Evolutionary conservation across 2,113 vertebrate genomes (phyloP).

Genomic region (Bothrops jararaca): DNA sequence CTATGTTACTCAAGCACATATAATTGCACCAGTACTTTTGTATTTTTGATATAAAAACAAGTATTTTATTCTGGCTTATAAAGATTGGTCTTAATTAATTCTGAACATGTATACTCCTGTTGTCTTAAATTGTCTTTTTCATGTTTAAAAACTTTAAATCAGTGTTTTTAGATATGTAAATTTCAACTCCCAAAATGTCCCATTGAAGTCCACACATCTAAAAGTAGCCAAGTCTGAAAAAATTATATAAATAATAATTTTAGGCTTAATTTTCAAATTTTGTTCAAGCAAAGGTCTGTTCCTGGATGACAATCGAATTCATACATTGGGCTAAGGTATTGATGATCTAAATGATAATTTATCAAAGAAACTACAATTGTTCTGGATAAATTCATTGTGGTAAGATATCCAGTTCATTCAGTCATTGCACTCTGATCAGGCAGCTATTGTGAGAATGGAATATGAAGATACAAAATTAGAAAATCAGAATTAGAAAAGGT

Average conservation of each 20-base stretch:
- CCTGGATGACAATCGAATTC: not conserved
- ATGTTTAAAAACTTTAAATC: not conserved
- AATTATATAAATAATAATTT: not conserved
- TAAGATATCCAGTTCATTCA: not conserved
- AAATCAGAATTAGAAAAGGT: too few relatives aligned
- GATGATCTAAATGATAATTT: not conserved
- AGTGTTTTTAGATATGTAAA: not conserved
- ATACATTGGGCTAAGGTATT: not conserved
- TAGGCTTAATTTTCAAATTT: not conserved
- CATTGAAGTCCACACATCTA: not conserved
- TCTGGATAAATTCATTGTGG: not conserved
- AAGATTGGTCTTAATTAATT: not conserved
- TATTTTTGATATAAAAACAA: not conserved
- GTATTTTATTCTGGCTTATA: not conserved
- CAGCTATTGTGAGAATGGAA: too few relatives aligned
- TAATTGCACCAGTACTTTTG: not conserved
- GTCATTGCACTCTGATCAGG: too few relatives aligned
- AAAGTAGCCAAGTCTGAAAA: not conserved
- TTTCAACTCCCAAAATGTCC: not conserved
- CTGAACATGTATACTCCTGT: not conserved
- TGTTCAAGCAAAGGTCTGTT: not conserved
- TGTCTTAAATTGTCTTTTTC: not conserved
- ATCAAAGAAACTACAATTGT: not conserved
- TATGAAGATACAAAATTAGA: too few relatives aligned
- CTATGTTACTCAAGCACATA: not conserved